Evolutionary conservation across 2,797 vertebrate genomes (phyloP).

Genomic region (Sebastes miniatus): DNA sequence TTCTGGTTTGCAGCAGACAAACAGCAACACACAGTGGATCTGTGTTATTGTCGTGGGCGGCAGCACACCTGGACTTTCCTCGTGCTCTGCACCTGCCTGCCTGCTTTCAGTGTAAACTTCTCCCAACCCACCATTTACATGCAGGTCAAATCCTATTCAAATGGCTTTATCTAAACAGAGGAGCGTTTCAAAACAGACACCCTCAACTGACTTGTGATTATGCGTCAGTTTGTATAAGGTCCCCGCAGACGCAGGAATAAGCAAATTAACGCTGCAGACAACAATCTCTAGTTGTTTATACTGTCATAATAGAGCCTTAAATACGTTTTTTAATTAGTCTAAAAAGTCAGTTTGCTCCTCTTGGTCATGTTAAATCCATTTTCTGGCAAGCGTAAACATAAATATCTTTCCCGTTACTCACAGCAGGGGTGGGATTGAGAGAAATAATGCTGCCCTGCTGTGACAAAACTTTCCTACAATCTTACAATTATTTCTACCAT

Average conservation of each 20-base stretch:
- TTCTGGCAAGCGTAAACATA: slow-evolving; percentile 53
- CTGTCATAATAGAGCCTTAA: slow-evolving; percentile 6
- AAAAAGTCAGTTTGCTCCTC: neutral
- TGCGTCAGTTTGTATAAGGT: slow-evolving; percentile 74
- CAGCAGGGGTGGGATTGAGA: slow-evolving; percentile 35
- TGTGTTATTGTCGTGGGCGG: slow-evolving; percentile 44
- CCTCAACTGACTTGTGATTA: slow-evolving; percentile 53
- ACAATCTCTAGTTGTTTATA: slow-evolving; percentile 30
- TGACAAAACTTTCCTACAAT: slow-evolving; percentile 69
- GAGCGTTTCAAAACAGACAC: slow-evolving; percentile 73
- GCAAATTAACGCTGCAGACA: slow-evolving; percentile 43
- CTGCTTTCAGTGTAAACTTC: slow-evolving; percentile 64
- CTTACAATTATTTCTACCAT: slow-evolving; percentile 67
- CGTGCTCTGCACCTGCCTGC: slow-evolving; percentile 71
- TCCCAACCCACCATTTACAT: slow-evolving; percentile 80
- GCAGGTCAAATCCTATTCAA: slow-evolving; percentile 83
- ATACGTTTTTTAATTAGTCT: neutral
- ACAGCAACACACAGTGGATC: slow-evolving; percentile 33
- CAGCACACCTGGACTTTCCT: slow-evolving; percentile 69
- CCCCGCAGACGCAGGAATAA: slow-evolving; percentile 56
- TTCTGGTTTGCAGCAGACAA: slow-evolving; percentile 30
- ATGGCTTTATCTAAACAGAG: slow-evolving; percentile 71
- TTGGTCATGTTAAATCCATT: slow-evolving; percentile 25
- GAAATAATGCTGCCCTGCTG: slow-evolving; percentile 42
- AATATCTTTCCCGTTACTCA: slow-evolving; percentile 63